A percentile compares a stretch with the other conserved stretches of the same genome.
Conservation (phyloP, 2,888 invertebrate genomes). For the Drosophila diplacantha region DNA sequence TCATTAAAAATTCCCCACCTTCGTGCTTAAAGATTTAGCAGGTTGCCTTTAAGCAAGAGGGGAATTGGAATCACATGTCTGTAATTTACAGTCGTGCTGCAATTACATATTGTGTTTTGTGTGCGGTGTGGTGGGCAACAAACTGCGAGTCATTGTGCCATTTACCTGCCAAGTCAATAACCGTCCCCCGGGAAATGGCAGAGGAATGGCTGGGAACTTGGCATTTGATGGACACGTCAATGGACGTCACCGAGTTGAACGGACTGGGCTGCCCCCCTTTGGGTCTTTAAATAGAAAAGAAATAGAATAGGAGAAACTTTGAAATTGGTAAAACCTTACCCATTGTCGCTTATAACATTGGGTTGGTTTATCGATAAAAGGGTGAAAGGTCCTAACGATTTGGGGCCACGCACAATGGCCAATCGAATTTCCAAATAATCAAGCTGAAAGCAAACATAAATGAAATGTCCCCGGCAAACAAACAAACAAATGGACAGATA, state of each 20-base stretch:
- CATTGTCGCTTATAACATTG: slow-evolving; percentile 9
- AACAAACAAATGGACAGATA: slow-evolving; percentile 5
- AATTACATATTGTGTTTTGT: slow-evolving; percentile 37
- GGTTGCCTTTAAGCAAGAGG: background rate
- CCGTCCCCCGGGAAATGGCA: slow-evolving; percentile 38
- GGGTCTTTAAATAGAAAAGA: slow-evolving; percentile 36
- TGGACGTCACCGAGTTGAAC: slow-evolving; percentile 48
- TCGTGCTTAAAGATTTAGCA: slow-evolving; percentile 10
- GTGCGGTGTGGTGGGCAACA: slow-evolving; percentile 39
- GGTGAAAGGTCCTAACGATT: slow-evolving; percentile 33
- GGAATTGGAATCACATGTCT: slow-evolving; percentile 4
- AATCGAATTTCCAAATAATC: slow-evolving; percentile 45
- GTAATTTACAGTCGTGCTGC: slow-evolving; percentile 32
- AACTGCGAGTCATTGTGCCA: slow-evolving; percentile 57
- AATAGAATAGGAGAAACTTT: slow-evolving; percentile 37
- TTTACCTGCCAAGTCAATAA: slow-evolving; percentile 57
- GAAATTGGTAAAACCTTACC: slow-evolving; percentile 27
- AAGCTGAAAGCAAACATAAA: slow-evolving; percentile 46
- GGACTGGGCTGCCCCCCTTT: slow-evolving; percentile 20
- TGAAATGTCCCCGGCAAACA: slow-evolving; percentile 6
- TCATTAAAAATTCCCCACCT: background rate
- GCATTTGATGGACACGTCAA: slow-evolving; percentile 58
- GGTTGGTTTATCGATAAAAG: slow-evolving; percentile 14
- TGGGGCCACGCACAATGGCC: slow-evolving; percentile 32
- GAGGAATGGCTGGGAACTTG: slow-evolving; percentile 29